These are phyloP conservation scores for Beroe ovata DNA, from an alignment of 37 sponge, comb jelly and placozoan genomes.

Conservation along the genomic window DNA sequence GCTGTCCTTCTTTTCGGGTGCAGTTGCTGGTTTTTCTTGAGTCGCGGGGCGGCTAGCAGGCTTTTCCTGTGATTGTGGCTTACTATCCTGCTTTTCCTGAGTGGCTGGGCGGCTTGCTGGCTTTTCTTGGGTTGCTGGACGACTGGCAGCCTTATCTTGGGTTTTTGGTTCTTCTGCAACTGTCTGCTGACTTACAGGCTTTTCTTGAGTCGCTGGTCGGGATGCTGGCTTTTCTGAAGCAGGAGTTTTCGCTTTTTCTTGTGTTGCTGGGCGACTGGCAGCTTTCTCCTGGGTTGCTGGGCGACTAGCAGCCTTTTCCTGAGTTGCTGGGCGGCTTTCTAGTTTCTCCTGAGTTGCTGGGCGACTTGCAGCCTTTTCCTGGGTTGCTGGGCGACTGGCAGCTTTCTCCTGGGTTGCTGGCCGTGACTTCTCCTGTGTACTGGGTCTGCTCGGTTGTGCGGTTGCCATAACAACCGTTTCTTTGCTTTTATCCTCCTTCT, in stretches of 20 bases:
- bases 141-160: slow-evolving; percentile 35
- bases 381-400: slow-evolving; percentile 38
- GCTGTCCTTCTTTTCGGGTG: neutral
- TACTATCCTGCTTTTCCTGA: slow-evolving; percentile 18
- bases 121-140: slow-evolving; percentile 58
- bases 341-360: neutral
- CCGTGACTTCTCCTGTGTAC: slow-evolving; percentile 11
- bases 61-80: slow-evolving; percentile 4
- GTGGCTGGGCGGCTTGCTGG: neutral
- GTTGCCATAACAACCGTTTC: slow-evolving; percentile 18
- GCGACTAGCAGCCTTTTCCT: slow-evolving; percentile 10
- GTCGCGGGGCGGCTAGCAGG: slow-evolving; percentile 35
- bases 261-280: slow-evolving; percentile 48
- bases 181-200: slow-evolving; percentile 30
- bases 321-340: slow-evolving; percentile 43
- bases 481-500: neutral
- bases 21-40: slow-evolving; percentile 27
- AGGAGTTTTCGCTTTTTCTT: neutral
- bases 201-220: slow-evolving; percentile 22
- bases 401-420: neutral
- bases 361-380: slow-evolving; percentile 1
- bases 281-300: slow-evolving; percentile 48
- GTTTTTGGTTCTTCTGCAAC: neutral
- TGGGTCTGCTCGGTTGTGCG: slow-evolving; percentile 13
- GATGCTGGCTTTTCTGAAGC: neutral